Conservation (phyloP, 2,797 vertebrate species). For the Manis crassicaudata region DNA sequence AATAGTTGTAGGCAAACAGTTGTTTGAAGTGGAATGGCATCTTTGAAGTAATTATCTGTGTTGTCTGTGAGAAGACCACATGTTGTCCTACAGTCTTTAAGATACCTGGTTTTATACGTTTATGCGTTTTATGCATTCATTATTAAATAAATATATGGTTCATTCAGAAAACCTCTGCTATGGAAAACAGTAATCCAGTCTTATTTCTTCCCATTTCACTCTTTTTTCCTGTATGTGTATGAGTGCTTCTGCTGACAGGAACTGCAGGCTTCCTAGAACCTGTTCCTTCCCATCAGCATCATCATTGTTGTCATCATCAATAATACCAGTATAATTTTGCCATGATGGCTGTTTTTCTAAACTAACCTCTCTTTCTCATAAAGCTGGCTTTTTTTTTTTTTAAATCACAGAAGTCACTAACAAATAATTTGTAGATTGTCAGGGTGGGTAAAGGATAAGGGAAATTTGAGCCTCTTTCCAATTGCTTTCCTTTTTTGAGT, state of each 20-base stretch:
- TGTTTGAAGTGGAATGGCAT: slow-evolving; percentile 23
- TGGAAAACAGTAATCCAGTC: background rate
- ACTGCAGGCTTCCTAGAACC: background rate
- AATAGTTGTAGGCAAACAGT: slow-evolving; percentile 5
- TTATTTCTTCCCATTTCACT: background rate
- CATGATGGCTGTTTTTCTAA: background rate
- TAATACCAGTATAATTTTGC: background rate
- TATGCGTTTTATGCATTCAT: background rate
- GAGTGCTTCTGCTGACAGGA: background rate
- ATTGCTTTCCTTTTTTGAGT: background rate
- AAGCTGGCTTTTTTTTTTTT: background rate
- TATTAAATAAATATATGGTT: background rate
- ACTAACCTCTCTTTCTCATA: background rate
- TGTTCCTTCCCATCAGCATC: background rate
- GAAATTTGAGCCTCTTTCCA: background rate
- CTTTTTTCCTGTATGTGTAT: background rate
- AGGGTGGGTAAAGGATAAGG: background rate
- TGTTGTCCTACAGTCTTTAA: background rate
- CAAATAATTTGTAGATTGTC: background rate
- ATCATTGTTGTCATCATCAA: background rate
- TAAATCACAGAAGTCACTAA: background rate
- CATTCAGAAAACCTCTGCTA: background rate
- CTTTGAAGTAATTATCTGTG: background rate
- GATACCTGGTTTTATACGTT: background rate
- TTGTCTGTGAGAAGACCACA: background rate